phyloP scores from a whole-genome alignment of 2,797 vertebrate genomes.

The Danio tinwini region DNA sequence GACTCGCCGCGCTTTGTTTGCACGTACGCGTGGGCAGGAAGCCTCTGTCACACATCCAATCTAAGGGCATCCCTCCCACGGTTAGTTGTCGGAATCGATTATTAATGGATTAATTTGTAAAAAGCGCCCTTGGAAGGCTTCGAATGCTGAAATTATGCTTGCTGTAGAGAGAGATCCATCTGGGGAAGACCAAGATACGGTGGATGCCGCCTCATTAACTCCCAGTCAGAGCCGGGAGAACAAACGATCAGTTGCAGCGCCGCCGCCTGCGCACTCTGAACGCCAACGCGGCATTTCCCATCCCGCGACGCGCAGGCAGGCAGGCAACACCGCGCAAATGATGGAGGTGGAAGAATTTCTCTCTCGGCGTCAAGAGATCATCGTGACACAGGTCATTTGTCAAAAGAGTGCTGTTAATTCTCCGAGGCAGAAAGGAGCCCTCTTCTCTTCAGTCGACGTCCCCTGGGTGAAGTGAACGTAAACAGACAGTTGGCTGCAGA shows the following conservation, averaged over 20 bases:
- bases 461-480: constrained; percentile 35
- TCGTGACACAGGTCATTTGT: constrained; percentile 36
- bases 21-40: constrained; percentile 51
- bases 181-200: constrained; percentile 43
- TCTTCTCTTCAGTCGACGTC: constrained; percentile 6
- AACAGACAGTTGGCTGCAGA: constrained; percentile 1
- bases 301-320: not conserved
- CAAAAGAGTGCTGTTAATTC: constrained; percentile 32
- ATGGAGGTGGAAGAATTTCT: constrained; percentile 39
- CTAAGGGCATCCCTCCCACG: constrained; percentile 58
- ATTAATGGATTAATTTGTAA: constrained; percentile 59
- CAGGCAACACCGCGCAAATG: constrained; percentile 11
- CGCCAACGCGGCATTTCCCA: constrained; percentile 40
- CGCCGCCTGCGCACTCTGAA: constrained; percentile 27
- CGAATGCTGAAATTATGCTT: constrained; percentile 48
- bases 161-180: constrained; percentile 56
- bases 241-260: constrained; percentile 52
- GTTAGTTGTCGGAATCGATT: constrained; percentile 56
- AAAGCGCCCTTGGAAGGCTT: constrained; percentile 40
- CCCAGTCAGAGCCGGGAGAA: constrained; percentile 47
- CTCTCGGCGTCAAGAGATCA: constrained; percentile 36
- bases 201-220: constrained; percentile 59
- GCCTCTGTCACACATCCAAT: constrained; percentile 49
- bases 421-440: not conserved
- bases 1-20: constrained; percentile 23